Evolutionary conservation across 2,113 vertebrate genomes (phyloP).

Genomic region (Aegithalos caudatus): DNA sequence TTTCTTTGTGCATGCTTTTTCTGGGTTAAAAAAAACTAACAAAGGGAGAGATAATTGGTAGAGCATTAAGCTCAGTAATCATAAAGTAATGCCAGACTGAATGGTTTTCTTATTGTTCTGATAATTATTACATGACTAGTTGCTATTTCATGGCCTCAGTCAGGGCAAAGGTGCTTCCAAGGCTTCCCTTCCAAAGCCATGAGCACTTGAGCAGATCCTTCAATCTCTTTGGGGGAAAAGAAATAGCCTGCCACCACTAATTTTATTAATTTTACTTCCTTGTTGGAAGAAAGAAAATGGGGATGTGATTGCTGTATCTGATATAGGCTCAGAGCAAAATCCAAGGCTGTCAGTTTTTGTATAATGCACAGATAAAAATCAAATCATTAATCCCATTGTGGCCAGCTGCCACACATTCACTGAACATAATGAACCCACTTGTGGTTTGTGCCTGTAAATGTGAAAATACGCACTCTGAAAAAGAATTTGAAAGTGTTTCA

Average conservation of each 20-base stretch:
- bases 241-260: neutral
- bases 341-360: neutral
- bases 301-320: neutral
- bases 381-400: neutral
- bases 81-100: constrained; percentile 19
- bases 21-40: constrained; percentile 16
- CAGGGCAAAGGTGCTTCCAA: constrained; percentile 3
- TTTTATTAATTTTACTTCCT: neutral
- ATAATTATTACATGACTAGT: constrained; percentile 8
- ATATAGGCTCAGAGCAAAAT: constrained; percentile 1
- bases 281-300: neutral
- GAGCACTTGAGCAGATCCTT: neutral
- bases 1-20: neutral
- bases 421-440: neutral
- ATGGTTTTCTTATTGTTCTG: neutral
- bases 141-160: neutral
- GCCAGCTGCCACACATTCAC: constrained; percentile 19
- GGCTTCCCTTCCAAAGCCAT: neutral
- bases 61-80: constrained; percentile 17
- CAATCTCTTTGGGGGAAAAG: neutral
- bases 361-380: neutral
- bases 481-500: neutral
- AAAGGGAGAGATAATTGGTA: constrained; percentile 30
- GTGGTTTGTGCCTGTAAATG: neutral
- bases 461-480: neutral